Percentiles rank a stretch among this genome's conserved stretches.
Evolutionary conservation across 2,113 vertebrate species (phyloP).

Genomic region (Leuciscus idus): DNA sequence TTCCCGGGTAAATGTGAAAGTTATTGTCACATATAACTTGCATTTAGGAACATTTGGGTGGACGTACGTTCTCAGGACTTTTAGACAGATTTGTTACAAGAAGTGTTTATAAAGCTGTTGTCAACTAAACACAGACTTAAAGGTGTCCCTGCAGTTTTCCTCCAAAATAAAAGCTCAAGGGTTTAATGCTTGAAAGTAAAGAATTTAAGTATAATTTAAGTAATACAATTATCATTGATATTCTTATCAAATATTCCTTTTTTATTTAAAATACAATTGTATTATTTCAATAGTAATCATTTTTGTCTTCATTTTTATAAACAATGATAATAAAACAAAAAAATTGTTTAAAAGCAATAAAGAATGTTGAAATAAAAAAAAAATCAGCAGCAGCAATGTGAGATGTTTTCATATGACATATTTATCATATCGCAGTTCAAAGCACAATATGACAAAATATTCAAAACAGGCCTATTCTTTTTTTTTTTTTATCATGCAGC

Average conservation of each 20-base stretch:
- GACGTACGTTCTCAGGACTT: neutral
- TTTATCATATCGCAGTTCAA: neutral
- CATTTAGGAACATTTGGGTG: neutral
- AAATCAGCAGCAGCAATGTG: too few species aligned
- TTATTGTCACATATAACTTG: too few species aligned
- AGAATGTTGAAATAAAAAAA: too few species aligned
- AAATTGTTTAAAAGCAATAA: neutral
- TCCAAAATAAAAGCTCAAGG: neutral
- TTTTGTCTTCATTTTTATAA: neutral
- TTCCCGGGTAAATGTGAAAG: too few species aligned
- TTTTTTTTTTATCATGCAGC: neutral
- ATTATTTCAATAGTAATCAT: too few species aligned
- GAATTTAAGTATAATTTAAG: neutral
- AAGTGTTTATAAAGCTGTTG: neutral
- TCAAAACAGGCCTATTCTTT: neutral
- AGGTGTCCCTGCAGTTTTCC: neutral
- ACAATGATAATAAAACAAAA: neutral
- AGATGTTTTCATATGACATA: neutral
- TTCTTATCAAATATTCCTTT: neutral
- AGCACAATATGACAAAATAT: neutral
- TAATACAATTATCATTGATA: neutral
- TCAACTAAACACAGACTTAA: neutral
- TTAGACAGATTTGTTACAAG: neutral
- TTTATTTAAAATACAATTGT: neutral
- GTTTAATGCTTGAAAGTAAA: neutral